Evolutionary conservation across 2,797 vertebrate genomes (phyloP).

Genomic region (Esox masquinongy): DNA sequence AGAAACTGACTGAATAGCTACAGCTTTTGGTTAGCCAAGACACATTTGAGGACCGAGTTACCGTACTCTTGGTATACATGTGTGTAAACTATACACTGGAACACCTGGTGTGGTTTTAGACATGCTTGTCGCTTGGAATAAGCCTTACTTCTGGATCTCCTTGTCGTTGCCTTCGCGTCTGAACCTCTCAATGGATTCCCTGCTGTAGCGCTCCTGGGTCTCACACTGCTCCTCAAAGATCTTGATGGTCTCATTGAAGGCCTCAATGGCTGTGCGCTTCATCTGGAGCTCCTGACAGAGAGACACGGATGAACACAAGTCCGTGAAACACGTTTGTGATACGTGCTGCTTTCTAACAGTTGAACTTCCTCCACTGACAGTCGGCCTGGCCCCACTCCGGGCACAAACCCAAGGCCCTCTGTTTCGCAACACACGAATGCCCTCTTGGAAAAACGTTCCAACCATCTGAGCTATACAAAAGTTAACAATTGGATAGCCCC

Average conservation of each 20-base stretch:
- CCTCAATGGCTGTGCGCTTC: conserved; percentile 89
- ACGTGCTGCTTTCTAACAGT: too few relatives aligned
- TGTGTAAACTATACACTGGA: too few relatives aligned
- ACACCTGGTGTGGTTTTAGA: background rate
- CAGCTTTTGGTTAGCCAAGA: too few relatives aligned
- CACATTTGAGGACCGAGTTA: too few relatives aligned
- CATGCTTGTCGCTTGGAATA: background rate
- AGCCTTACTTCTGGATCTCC: conserved; percentile 84
- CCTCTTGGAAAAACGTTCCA: too few relatives aligned
- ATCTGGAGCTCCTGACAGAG: conserved; percentile 84
- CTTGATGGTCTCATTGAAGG: conserved; percentile 92
- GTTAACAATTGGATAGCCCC: too few relatives aligned
- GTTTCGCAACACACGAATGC: too few relatives aligned
- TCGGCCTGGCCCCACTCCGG: too few relatives aligned
- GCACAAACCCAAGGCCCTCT: too few relatives aligned
- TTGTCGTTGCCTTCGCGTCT: conserved; percentile 82
- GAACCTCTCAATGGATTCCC: conserved; percentile 90
- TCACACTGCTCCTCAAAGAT: conserved; percentile 94
- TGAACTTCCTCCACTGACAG: too few relatives aligned
- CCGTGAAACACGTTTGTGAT: background rate
- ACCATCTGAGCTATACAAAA: too few relatives aligned
- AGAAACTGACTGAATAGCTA: background rate
- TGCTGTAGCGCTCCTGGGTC: conserved; percentile 89
- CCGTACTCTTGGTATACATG: background rate
- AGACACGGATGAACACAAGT: background rate